These are phyloP conservation scores for Nineta flava DNA, from an alignment of 2,888 invertebrate species.

Conservation along the genomic window DNA sequence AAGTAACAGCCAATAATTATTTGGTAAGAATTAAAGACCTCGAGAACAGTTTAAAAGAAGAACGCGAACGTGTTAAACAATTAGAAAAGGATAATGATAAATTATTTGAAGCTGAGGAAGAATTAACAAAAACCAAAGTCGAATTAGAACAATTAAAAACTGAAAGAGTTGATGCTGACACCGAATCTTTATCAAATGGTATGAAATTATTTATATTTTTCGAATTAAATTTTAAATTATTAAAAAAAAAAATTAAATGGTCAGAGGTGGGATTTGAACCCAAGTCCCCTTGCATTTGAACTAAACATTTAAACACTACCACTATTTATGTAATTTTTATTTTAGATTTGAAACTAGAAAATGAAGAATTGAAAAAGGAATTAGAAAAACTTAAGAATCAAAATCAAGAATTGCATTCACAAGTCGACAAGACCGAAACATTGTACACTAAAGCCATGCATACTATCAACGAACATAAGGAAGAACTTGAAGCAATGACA, in stretches of 20 bases:
- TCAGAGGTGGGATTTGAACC: too few species aligned
- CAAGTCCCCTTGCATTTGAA: too few species aligned
- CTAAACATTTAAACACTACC: too few species aligned
- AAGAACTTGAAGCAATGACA: slow-evolving; percentile 8
- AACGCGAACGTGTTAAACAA: slow-evolving; percentile 28
- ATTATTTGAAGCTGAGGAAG: slow-evolving; percentile 48
- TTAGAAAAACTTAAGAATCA: not conserved
- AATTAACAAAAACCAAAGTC: slow-evolving; percentile 41
- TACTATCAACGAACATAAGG: slow-evolving; percentile 2
- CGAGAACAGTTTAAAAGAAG: slow-evolving; percentile 28
- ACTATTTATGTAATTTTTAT: not conserved
- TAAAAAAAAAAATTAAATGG: too few species aligned
- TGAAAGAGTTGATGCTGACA: not conserved
- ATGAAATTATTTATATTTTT: too few species aligned
- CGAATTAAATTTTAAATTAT: too few species aligned
- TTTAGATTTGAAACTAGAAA: not conserved
- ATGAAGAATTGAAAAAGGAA: not conserved
- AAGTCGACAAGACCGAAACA: slow-evolving; percentile 5
- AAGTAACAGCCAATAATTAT: slow-evolving; percentile 24
- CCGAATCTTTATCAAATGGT: not conserved
- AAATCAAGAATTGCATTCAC: not conserved
- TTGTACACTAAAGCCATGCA: not conserved
- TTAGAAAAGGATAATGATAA: slow-evolving; percentile 36
- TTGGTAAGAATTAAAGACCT: slow-evolving; percentile 32
- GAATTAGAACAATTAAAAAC: slow-evolving; percentile 34